Evolutionary conservation across 1,140 invertebrate genomes (phyloP).

Genomic region (Philopotamus ludificatus): DNA sequence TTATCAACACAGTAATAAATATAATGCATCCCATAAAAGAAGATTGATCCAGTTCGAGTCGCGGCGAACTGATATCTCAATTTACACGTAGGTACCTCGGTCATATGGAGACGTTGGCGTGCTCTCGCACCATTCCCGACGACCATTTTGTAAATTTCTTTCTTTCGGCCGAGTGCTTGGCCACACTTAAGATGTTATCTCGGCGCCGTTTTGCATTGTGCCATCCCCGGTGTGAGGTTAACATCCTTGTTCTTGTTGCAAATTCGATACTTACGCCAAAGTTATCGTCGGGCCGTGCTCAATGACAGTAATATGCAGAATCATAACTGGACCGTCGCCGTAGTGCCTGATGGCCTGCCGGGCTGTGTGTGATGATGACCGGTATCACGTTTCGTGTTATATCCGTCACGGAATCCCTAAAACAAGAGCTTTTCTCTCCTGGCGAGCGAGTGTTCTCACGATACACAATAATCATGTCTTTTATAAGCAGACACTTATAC

Average conservation of each 20-base stretch:
- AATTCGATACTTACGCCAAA: slow-evolving; percentile 6
- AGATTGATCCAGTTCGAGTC: neutral
- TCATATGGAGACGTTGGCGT: slow-evolving; percentile 4
- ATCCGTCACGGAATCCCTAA: slow-evolving; percentile 28
- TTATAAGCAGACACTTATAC: slow-evolving; percentile 20
- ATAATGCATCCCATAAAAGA: too few species aligned
- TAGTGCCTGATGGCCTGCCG: too few species aligned
- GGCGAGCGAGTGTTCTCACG: slow-evolving; percentile 15
- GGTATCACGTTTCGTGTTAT: slow-evolving; percentile 1
- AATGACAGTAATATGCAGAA: neutral
- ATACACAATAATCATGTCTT: slow-evolving; percentile 26
- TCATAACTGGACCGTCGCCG: too few species aligned
- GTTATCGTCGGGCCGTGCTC: neutral
- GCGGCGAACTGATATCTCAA: slow-evolving; percentile 5
- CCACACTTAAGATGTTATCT: slow-evolving; percentile 19
- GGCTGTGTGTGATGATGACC: neutral
- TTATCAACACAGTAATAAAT: too few species aligned
- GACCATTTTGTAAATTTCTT: slow-evolving; percentile 12
- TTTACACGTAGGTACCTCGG: neutral
- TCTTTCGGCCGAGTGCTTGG: slow-evolving; percentile 3
- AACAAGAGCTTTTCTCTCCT: slow-evolving; percentile 23
- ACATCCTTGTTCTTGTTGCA: neutral
- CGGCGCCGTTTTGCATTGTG: neutral
- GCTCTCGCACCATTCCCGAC: slow-evolving; percentile 9
- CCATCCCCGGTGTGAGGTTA: slow-evolving; percentile 11